Percentiles rank a stretch among this genome's conserved stretches.
Conservation (phyloP, 2,113 vertebrate species). For the Rana temporaria region DNA sequence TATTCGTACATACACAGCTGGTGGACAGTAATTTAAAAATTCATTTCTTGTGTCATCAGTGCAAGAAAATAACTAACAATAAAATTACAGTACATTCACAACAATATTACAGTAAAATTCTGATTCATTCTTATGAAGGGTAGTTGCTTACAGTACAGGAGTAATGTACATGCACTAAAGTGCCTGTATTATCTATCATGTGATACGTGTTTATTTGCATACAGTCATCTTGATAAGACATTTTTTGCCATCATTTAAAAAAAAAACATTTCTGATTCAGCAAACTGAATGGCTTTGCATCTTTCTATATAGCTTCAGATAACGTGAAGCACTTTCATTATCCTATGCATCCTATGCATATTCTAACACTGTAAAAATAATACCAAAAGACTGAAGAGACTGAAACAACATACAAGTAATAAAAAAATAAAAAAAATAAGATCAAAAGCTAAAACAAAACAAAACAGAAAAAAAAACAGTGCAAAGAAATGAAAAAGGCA, state of each 20-base stretch:
- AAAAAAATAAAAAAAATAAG: constrained; percentile 70
- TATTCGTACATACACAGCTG: constrained; percentile 83
- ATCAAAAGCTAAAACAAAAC: constrained; percentile 65
- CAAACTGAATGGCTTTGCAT: constrained; percentile 67
- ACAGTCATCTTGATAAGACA: constrained; percentile 77
- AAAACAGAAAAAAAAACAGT: constrained; percentile 52
- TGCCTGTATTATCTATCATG: constrained; percentile 88
- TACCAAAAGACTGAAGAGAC: constrained; percentile 73
- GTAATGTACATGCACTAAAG: constrained; percentile 92
- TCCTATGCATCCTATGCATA: constrained; percentile 64
- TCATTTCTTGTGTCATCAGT: constrained; percentile 72
- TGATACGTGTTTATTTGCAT: constrained; percentile 78
- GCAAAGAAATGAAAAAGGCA: constrained; percentile 73
- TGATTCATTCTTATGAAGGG: constrained; percentile 70
- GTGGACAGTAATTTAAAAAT: constrained; percentile 87
- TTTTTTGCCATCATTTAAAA: constrained; percentile 65
- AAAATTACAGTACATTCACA: constrained; percentile 78
- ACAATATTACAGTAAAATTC: constrained; percentile 71
- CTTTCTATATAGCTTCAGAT: constrained; percentile 73
- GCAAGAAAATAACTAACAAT: constrained; percentile 78
- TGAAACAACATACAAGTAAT: constrained; percentile 59
- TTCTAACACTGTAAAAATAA: constrained; percentile 66
- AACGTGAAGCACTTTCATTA: constrained; percentile 73
- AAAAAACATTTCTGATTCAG: constrained; percentile 68
- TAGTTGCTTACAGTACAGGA: constrained; percentile 75